These are phyloP conservation scores for Lagocephalus sceleratus DNA, from an alignment of 2,797 vertebrate genomes.

Conservation along the genomic window DNA sequence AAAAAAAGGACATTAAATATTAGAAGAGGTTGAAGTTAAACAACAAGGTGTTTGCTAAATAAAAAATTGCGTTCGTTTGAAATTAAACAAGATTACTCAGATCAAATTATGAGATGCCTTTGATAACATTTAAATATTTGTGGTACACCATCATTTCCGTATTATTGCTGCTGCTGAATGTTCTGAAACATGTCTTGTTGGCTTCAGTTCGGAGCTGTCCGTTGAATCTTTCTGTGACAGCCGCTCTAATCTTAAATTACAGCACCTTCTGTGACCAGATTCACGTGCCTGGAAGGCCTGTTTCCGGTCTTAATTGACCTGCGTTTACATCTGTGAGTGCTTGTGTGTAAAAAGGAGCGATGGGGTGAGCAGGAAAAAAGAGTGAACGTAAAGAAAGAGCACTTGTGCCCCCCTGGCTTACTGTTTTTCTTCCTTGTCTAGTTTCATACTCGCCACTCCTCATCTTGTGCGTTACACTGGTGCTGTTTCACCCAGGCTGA, in stretches of 20 bases:
- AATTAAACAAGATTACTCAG: no score
- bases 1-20: no score
- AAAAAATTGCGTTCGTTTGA: no score
- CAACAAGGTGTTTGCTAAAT: no score
- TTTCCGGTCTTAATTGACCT: slow-evolving; percentile 41
- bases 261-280: background rate
- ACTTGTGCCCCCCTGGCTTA: slow-evolving; percentile 14
- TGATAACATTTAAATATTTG: no score
- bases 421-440: slow-evolving; percentile 50
- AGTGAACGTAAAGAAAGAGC: slow-evolving; percentile 21
- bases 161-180: background rate
- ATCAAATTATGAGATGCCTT: no score
- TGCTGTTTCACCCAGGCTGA: slow-evolving; percentile 5
- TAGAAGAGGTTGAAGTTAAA: no score
- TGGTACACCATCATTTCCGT: no score
- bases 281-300: slow-evolving; percentile 16
- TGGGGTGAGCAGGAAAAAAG: slow-evolving; percentile 18
- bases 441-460: slow-evolving; percentile 42
- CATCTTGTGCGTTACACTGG: slow-evolving; percentile 15
- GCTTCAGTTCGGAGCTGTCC: slow-evolving; percentile 6
- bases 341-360: slow-evolving; percentile 19
- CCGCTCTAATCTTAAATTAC: slow-evolving; percentile 27
- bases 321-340: slow-evolving; percentile 47
- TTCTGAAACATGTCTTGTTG: background rate
- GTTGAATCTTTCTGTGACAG: background rate